Base-by-base conservation (phyloP, 2,888 invertebrate genomes). In the Cephus runcator region DNA sequence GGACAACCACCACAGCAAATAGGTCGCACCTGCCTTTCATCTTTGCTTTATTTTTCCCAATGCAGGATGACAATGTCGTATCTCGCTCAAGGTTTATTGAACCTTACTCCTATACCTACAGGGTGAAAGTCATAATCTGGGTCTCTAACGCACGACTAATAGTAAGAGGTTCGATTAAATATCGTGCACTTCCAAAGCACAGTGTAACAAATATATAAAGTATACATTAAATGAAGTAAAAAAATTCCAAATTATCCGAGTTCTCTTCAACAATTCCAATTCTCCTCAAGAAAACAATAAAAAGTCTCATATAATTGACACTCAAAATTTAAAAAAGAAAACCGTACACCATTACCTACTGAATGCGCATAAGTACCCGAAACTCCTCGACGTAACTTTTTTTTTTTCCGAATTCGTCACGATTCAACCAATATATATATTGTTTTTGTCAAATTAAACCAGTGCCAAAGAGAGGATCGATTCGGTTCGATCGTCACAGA, bases 21-120 rank as follows among this genome's bases (percentile, higher is more conserved):
- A 81, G 82, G 81, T 80, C 82, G 80, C 83, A 84, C 83, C 83
- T 84, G 83, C 79, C 79, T 77, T 78, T 34, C 36, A n/a, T 33
- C n/a, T 35, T 73, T 80, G 68, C 34, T 79, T 76, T 80, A 73
- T 74, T 76, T 78, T 79, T 76, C 75, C 75, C 73, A 76, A 75
- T 77, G 74, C 77, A 79, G 81, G 79, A 83, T 84, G 80, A 84
- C 82, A 83, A 80, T 83, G 80, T 78, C 34, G 75, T 78, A 71
- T 77, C 74, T 73, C 74, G 11, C 31, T 15, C 40, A n/a, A 77
- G 73, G 82, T 82, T 82, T 77, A 79, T 79, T 79, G 82, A 79
- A 31, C 80, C 81, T 75, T 75, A 68, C 74, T 34, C 68, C 30
- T 35, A 69, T 69, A 34, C 73, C 36, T 73, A 76, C 73, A 31